Evolutionary conservation across 2,888 invertebrate genomes (phyloP), one percentile per base, ranked within the genome.

Genomic region (Epinotia demarniana): DNA sequence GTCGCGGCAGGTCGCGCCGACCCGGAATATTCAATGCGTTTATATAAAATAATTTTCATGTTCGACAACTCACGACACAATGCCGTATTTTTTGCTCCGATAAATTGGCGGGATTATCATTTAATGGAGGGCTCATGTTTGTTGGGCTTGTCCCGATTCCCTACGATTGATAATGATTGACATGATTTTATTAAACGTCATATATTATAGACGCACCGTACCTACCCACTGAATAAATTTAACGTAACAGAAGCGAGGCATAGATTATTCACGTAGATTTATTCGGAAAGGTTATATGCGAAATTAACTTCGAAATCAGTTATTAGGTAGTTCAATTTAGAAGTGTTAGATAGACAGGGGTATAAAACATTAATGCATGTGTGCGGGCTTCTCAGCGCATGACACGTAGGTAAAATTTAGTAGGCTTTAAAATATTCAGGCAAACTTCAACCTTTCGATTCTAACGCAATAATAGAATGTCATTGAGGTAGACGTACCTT

Each of bases 1-100:
- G 77, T 77, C 79, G 85, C 86, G 88, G 84, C 88, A 89, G 89
- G 88, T 86, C 89, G 85, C 86, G 88, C 85, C 90, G 86, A 58
- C 49, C 87, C 90, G 83, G 90, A 92, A 91, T 92, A 92, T 90
- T 91, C 88, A 93, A 94, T 94, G 92, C 91, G 92, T 92, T 93
- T 93, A 93, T 93, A 93, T 94, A 93, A 94, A 94, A 93, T 93
- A 90, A 94, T 93, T 93, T 94, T 92, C 92, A 89, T 93, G 93
- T 93, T 91, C 91, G 92, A 93, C 94, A 93, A 93, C 90, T 92
- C 90, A 82, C 89, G 83, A 90, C 90, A 93, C 93, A 94, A 94
- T 92, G 84, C 85, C 86, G 88, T 85, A 91, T 93, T 93, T 94
- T 94, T 93, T 93, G 90, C 90, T 88, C 86, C 93, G 89, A 93